Percentiles rank a stretch among this genome's conserved stretches.
Conservation (phyloP, 37 sponge, comb jelly and placozoan genomes). For the Oopsacas minuta region DNA sequence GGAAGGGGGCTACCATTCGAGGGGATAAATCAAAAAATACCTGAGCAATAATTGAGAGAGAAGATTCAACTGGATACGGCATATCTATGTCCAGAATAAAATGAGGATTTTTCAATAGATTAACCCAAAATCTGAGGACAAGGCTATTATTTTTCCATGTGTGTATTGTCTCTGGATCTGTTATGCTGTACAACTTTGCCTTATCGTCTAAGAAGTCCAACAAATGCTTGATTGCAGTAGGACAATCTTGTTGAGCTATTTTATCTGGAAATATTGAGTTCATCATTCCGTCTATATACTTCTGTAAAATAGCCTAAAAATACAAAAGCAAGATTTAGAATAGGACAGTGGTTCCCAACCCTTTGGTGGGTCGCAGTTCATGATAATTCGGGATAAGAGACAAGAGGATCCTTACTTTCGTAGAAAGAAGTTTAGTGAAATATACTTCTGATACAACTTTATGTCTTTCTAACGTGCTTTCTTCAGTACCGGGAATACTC, state of each 20-base stretch:
- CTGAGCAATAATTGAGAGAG: not conserved
- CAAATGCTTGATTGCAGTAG: not conserved
- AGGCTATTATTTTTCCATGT: slow-evolving; percentile 1
- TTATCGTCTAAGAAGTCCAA: not conserved
- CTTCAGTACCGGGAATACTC: not conserved
- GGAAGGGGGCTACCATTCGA: no score
- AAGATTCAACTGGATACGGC: not conserved
- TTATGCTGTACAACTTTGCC: not conserved
- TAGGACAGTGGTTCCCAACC: no score
- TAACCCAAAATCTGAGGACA: not conserved
- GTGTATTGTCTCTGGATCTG: not conserved
- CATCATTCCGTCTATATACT: slow-evolving; percentile 2
- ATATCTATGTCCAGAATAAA: slow-evolving; percentile 10
- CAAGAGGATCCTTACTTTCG: no score
- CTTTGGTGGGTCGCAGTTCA: no score
- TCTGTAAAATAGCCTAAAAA: slow-evolving; percentile 6
- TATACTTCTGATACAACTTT: slow-evolving; percentile 4
- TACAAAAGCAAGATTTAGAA: no score
- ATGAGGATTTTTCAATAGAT: not conserved
- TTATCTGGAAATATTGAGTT: not conserved
- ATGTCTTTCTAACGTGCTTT: not conserved
- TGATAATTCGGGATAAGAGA: no score
- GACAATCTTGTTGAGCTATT: not conserved
- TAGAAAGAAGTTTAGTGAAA: slow-evolving; percentile 11
- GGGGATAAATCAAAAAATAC: no score